phyloP scores from a whole-genome alignment of 2,888 invertebrate species.

The Phrixothrix hirtus region DNA sequence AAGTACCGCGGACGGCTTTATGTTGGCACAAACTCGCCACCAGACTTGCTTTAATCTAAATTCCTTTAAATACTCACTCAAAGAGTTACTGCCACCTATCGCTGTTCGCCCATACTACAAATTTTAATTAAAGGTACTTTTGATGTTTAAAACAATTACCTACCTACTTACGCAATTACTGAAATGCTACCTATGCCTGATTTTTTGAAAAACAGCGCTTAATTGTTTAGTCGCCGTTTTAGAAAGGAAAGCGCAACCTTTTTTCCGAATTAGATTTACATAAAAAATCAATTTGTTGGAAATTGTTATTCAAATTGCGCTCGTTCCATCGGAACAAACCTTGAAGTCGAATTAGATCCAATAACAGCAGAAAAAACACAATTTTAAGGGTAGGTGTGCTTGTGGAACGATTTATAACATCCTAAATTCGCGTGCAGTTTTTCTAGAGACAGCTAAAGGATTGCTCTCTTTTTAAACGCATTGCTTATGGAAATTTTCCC shows the following conservation, averaged over 20 bases:
- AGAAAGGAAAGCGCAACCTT: constrained; percentile 5
- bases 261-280: constrained; percentile 19
- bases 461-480: too few relatives aligned
- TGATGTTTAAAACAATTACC: neutral
- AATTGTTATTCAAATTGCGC: constrained; percentile 25
- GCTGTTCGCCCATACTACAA: constrained; percentile 25
- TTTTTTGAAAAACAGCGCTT: too few relatives aligned
- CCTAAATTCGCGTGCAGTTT: constrained; percentile 13
- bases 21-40: constrained; percentile 40
- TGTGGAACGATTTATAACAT: constrained; percentile 20
- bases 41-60: constrained; percentile 46
- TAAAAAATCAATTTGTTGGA: constrained; percentile 21
- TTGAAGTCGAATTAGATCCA: constrained; percentile 23
- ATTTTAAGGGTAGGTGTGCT: constrained; percentile 18
- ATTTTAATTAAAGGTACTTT: constrained; percentile 13
- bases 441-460: neutral
- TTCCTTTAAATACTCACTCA: constrained; percentile 42
- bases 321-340: constrained; percentile 17
- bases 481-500: too few relatives aligned
- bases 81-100: constrained; percentile 37
- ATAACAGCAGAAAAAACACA: constrained; percentile 23
- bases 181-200: too few relatives aligned
- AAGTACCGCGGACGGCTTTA: constrained; percentile 47
- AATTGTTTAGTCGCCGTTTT: too few relatives aligned
- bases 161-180: too few relatives aligned